Base-by-base conservation (phyloP, 2,888 invertebrate species). In the Leucozona laternaria region DNA sequence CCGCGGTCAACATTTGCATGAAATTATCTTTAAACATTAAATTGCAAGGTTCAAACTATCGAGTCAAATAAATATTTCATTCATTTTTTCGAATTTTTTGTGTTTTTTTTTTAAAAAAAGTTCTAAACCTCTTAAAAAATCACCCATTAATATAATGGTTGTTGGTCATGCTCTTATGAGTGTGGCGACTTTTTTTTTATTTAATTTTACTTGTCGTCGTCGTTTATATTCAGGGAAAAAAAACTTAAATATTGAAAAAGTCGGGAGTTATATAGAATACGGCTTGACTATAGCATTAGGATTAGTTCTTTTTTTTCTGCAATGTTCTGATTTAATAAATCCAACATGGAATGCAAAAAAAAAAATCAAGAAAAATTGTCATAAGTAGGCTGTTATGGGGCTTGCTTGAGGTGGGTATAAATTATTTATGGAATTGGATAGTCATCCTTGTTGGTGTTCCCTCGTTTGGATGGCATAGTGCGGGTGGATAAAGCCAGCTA, bases 301-400 rank as follows among this genome's bases (percentile, higher is more conserved):
- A 10, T 43, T 53, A 60, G 28, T 45, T 77, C n/a, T 37, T 48
- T 71, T 80, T 77, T 73, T 81, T n/a, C n/a, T 78, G 57, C 81
- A 73, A 55, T 77, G 68, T 50, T 80, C 85, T 77, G 85, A 85
- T 85, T 81, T 81, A 77, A 85, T 85, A 85, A 85, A 85, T 85
- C 85, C 66, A 70, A 68, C 68, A 68, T 20, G 53, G 34, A 66
- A 50, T 50, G 50, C 5, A 45, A 34, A 50, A 66, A 22, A 34
- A 34, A 34, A 53, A n/a, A 37, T 17, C 20, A 58, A 28, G 25
- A 37, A 81, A 83, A 71, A 64, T 66, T 57, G 28, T 77, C 50
- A 50, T 77, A 77, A 77, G 81, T 70, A 80, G 77, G 80, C 62
- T 85, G 62, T 78, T 73, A 79, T 34, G 31, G 80, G 68, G 77